Evolutionary conservation across 1,140 invertebrate species (phyloP), one percentile per base, ranked within the genome.

Genomic region (Diorhabda elongata): DNA sequence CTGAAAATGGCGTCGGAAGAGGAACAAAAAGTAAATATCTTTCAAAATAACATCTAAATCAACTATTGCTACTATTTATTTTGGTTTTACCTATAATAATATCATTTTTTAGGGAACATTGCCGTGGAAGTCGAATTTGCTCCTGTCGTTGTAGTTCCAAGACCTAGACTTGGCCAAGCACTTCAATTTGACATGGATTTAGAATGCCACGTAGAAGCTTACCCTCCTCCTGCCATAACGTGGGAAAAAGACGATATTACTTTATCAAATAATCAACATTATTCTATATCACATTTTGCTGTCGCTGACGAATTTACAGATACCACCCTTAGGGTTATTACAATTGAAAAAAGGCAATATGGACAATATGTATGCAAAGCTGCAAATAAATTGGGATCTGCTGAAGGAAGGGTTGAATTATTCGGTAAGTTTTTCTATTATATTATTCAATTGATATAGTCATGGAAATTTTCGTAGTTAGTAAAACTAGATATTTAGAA

Each of bases 181-280:
- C 80, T 96, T 4, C 93, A 95, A 79, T 96, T 94, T 75, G 93
- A 96, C 74, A 95, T 95, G 91, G 94, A 97, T 77, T 79, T 97
- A 67, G 92, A 95, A 76, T 97, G 95, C 77, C 92, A 95, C 76
- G 90, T 97, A 3, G 93, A 96, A 82, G 94, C 94, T 0, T 97
- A 95, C 82, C 95, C 95, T 5, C 92, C 92, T 11, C 93, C 94
- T 4, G 91, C 92, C 1, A 93, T 96, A 66, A 85, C 87, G 3
- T 97, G 95, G 95, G 78, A 92, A 4, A 95, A 96, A 80, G 92
- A 95, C 74, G 90, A 90, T 61, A 82, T 90, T 41, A 85, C 90
- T 67, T 75, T 96, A 4, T 89, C 91, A 0, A 96, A 95, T 73
- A 96, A 95, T 82, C 93, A 96, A 75, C 93, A 96, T 84, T 80